Conservation (phyloP, 2,797 vertebrate genomes). For the Anisognathus igniventris region DNA sequence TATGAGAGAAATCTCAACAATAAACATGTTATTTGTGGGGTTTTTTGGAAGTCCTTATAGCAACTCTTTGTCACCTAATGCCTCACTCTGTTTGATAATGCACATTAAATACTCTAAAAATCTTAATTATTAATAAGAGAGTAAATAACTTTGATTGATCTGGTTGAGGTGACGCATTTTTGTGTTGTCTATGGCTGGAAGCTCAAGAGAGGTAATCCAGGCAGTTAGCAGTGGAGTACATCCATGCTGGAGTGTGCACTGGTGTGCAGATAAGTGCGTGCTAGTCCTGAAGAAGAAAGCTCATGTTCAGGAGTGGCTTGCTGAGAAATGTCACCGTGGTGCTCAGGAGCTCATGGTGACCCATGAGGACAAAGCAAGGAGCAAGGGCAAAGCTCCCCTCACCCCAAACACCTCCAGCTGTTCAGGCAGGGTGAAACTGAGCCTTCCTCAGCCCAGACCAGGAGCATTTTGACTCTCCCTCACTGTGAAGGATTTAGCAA, state of each 20-base stretch:
- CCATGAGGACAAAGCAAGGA: fast-evolving
- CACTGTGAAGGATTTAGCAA: fast-evolving
- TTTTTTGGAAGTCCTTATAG: neutral
- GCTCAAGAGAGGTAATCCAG: neutral
- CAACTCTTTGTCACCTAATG: neutral
- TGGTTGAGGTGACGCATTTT: neutral
- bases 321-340: fast-evolving
- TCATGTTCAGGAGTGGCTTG: fast-evolving
- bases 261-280: neutral
- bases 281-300: neutral
- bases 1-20: neutral
- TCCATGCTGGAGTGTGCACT: too few species aligned
- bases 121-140: neutral
- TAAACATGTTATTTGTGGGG: neutral
- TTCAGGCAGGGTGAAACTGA: neutral
- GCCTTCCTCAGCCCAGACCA: fast-evolving
- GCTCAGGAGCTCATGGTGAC: neutral
- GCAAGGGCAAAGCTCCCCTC: neutral
- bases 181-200: neutral
- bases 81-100: neutral
- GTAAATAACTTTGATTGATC: neutral
- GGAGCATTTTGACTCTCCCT: neutral
- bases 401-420: neutral
- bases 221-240: too few species aligned
- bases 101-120: neutral